Conservation (phyloP, 2,888 invertebrate genomes). For the Drosophila monieri region DNA sequence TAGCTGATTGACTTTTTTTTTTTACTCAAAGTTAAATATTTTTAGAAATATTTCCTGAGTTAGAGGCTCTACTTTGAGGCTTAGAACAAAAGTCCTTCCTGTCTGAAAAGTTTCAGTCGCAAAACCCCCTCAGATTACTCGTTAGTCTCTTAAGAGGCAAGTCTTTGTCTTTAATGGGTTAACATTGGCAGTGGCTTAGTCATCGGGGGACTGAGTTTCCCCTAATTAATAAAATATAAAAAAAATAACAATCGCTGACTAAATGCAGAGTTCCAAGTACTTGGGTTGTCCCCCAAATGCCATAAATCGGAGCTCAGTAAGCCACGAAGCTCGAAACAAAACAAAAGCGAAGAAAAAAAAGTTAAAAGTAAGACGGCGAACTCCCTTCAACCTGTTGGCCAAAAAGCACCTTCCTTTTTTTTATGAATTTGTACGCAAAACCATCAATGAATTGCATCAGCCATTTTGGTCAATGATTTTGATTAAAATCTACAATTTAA, state of each 20-base stretch:
- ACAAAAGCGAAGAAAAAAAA: constrained; percentile 7
- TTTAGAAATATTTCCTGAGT: neutral
- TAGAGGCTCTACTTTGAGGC: neutral
- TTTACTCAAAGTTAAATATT: too few relatives aligned
- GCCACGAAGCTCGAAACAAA: constrained; percentile 22
- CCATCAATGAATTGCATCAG: constrained; percentile 61
- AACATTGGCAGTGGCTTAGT: constrained; percentile 17
- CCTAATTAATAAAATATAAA: constrained; percentile 1
- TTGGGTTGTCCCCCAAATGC: constrained; percentile 31
- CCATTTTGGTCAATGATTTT: constrained; percentile 37
- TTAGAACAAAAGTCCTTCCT: neutral
- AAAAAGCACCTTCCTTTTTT: neutral
- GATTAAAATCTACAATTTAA: neutral
- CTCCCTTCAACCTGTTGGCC: constrained; percentile 28
- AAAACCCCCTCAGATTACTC: constrained; percentile 10
- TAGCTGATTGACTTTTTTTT: neutral
- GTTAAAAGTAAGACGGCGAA: constrained; percentile 33
- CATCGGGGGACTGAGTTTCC: constrained; percentile 1
- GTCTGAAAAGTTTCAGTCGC: neutral
- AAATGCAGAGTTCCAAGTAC: constrained; percentile 52
- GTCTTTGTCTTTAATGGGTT: constrained; percentile 1
- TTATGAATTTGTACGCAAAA: constrained; percentile 14
- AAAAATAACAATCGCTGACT: constrained; percentile 38
- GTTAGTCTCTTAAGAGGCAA: constrained; percentile 2
- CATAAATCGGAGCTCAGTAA: neutral